Percentiles rank a stretch among this genome's conserved stretches.
These are phyloP conservation scores for Rattus rattus DNA, from an alignment of 2,113 vertebrate genomes.

Conservation along the genomic window DNA sequence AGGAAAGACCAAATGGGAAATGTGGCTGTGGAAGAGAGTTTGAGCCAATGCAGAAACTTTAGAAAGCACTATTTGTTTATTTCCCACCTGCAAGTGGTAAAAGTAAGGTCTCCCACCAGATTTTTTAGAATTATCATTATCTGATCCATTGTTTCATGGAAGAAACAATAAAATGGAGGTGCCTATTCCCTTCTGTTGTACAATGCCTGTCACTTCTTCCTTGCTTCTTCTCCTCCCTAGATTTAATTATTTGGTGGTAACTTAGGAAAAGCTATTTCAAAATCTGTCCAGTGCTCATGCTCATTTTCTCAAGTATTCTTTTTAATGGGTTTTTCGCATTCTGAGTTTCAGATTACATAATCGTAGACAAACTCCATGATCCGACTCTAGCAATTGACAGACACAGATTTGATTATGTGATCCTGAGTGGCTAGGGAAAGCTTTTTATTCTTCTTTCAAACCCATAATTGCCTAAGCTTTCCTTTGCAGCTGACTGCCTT, in stretches of 20 bases:
- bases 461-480: constrained; percentile 66
- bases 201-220: constrained; percentile 71
- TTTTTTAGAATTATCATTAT: constrained; percentile 57
- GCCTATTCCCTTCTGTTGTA: constrained; percentile 70
- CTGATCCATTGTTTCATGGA: constrained; percentile 52
- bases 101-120: constrained; percentile 36
- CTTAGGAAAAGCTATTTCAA: constrained; percentile 81
- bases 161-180: constrained; percentile 69
- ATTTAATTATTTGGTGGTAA: constrained; percentile 80
- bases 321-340: constrained; percentile 77
- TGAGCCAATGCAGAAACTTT: not conserved
- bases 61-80: constrained; percentile 39
- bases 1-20: not conserved
- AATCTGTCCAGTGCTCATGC: constrained; percentile 56
- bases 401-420: constrained; percentile 81
- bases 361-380: constrained; percentile 72
- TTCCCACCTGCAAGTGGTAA: constrained; percentile 29
- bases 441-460: constrained; percentile 82
- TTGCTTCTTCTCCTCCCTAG: constrained; percentile 58
- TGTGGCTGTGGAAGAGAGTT: not conserved
- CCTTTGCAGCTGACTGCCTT: constrained; percentile 76
- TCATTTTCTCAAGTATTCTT: constrained; percentile 81
- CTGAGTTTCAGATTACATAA: constrained; percentile 81
- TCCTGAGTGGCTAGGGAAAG: constrained; percentile 65
- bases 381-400: constrained; percentile 75